A percentile compares a stretch with the other conserved stretches of the same genome.
Conservation (phyloP, 2,113 vertebrate genomes). For the Cheilinus undulatus region DNA sequence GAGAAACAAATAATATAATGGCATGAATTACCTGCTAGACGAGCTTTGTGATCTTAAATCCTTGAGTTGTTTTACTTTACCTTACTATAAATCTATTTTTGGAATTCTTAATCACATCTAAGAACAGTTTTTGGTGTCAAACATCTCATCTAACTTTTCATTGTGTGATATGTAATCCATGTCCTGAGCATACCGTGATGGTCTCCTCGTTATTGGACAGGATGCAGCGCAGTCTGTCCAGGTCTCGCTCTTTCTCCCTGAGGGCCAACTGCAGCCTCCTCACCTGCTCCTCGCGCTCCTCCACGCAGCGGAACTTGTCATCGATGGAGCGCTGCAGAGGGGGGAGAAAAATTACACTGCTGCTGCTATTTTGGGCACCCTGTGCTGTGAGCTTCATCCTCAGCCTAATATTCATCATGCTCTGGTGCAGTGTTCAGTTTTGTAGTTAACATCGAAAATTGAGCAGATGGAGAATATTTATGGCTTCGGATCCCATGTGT, state of each 20-base stretch:
- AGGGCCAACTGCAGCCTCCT: conserved; percentile 86
- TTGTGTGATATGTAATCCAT: neutral
- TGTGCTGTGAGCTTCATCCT: neutral
- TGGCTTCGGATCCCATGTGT: neutral
- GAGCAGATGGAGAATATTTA: neutral
- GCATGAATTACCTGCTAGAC: too few species aligned
- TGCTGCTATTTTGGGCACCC: conserved; percentile 1
- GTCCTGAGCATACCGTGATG: conserved; percentile 84
- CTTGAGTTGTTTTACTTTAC: too few species aligned
- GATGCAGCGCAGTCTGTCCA: conserved; percentile 88
- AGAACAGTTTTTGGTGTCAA: neutral
- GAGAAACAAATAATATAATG: neutral
- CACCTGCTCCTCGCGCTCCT: conserved; percentile 91
- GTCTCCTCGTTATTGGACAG: conserved; percentile 92
- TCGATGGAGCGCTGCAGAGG: conserved; percentile 88
- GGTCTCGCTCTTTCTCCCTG: conserved; percentile 88
- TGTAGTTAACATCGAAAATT: neutral
- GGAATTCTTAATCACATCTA: neutral
- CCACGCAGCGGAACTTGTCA: conserved; percentile 91
- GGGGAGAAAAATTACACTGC: neutral
- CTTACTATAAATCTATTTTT: neutral
- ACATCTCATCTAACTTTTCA: too few species aligned
- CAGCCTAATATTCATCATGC: neutral
- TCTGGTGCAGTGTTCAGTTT: neutral
- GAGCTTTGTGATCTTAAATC: too few species aligned